Percentiles rank a stretch among this genome's conserved stretches.
Conservation (phyloP, 2,888 invertebrate genomes). For the Itoplectis maculator region DNA sequence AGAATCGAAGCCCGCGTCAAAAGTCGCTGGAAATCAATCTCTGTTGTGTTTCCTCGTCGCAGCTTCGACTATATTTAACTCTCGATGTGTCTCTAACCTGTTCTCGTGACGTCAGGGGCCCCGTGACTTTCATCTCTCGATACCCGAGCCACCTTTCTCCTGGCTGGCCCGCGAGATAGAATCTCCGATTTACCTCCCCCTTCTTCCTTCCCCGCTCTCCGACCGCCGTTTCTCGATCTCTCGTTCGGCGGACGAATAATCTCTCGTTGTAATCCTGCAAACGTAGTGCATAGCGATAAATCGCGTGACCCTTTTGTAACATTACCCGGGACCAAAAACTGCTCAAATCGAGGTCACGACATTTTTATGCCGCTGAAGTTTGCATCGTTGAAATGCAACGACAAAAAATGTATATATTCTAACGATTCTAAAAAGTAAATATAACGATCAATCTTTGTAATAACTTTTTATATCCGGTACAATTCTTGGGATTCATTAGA, state of each 20-base stretch:
- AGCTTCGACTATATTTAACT: not conserved
- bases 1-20: not conserved
- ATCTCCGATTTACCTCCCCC: conserved; percentile 8
- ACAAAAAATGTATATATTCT: no score
- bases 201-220: not conserved
- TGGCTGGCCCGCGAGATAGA: conserved; percentile 13
- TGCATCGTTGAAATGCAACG: no score
- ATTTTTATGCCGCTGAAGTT: no score
- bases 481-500: no score
- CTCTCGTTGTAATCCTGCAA: not conserved
- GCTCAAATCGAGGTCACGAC: no score
- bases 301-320: not conserved
- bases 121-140: conserved; percentile 61
- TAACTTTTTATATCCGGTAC: no score
- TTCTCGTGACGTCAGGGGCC: conserved; percentile 50
- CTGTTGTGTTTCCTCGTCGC: conserved; percentile 7
- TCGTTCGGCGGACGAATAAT: not conserved
- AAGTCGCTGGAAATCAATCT: not conserved
- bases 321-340: not conserved
- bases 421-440: no score
- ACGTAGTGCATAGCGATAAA: not conserved
- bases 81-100: not conserved
- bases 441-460: no score
- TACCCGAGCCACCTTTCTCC: conserved; percentile 57
- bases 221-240: not conserved